These are phyloP conservation scores for Drosophila pachea DNA, from an alignment of 1,140 invertebrate genomes.

Conservation along the genomic window DNA sequence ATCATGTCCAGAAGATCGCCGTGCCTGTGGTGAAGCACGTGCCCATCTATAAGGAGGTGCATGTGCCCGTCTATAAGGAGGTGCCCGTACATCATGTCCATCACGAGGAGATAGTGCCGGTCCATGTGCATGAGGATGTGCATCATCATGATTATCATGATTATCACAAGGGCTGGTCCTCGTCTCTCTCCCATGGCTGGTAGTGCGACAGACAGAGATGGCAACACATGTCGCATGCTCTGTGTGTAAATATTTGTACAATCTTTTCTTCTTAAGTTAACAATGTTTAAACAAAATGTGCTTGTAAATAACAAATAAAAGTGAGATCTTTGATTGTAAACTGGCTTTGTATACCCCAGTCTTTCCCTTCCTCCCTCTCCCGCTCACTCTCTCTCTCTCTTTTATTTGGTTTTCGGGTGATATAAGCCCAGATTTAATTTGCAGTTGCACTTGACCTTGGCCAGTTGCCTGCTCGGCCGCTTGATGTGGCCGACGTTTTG, in stretches of 20 bases:
- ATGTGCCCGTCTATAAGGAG: conserved; percentile 68
- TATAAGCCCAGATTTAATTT: conserved; percentile 59
- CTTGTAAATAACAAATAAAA: conserved; percentile 74
- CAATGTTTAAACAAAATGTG: conserved; percentile 32
- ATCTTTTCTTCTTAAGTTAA: conserved; percentile 42
- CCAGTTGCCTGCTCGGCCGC: conserved; percentile 40
- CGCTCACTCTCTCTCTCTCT: background rate
- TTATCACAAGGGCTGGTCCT: conserved; percentile 66
- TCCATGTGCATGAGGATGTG: conserved; percentile 64
- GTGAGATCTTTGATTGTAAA: conserved; percentile 23
- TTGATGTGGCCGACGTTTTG: conserved; percentile 65
- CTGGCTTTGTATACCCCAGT: background rate
- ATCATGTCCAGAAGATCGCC: conserved; percentile 82
- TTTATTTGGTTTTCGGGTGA: conserved; percentile 24
- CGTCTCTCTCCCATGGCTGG: conserved; percentile 61
- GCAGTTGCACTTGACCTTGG: conserved; percentile 77
- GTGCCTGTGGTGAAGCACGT: conserved; percentile 76
- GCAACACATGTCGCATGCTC: conserved; percentile 19
- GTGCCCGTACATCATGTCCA: conserved; percentile 69
- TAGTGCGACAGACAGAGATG: conserved; percentile 25
- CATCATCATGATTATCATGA: conserved; percentile 69
- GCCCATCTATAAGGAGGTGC: conserved; percentile 65
- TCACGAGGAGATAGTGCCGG: conserved; percentile 62
- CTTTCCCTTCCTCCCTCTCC: too few relatives aligned
- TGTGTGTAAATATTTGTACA: conserved; percentile 66